Conservation (phyloP, 1,140 invertebrate species). For the Nasonia longicornis region DNA sequence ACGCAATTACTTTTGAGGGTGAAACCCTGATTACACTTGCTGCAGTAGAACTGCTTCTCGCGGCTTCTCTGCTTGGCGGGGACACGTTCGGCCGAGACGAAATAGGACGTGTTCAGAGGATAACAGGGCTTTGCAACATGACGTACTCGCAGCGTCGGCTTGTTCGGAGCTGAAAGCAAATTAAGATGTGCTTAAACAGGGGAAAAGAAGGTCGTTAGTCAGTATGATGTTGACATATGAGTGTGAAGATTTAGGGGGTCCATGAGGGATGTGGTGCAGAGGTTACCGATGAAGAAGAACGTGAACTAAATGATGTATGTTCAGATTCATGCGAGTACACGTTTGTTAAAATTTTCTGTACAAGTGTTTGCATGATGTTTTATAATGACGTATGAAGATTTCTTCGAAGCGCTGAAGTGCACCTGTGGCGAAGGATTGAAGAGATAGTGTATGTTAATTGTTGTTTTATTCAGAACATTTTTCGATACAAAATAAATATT, state of each 20-base stretch:
- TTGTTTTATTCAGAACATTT: neutral
- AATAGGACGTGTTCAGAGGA: neutral
- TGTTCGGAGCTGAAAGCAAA: neutral
- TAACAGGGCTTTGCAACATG: neutral
- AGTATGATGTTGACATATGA: too few species aligned
- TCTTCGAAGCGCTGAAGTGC: too few species aligned
- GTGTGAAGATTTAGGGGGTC: too few species aligned
- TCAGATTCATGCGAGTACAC: too few species aligned
- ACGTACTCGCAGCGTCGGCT: neutral
- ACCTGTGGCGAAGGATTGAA: too few species aligned
- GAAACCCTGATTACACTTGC: conserved; percentile 51
- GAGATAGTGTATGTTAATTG: neutral
- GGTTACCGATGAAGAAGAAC: too few species aligned
- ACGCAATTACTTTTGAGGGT: conserved; percentile 52
- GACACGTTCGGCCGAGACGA: neutral
- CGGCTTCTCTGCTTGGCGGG: neutral
- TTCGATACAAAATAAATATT: neutral
- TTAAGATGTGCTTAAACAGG: neutral
- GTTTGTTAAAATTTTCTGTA: too few species aligned
- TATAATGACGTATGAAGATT: too few species aligned
- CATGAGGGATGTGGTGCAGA: too few species aligned
- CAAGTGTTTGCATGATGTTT: too few species aligned
- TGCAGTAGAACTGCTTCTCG: conserved; percentile 46
- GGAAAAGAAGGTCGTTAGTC: too few species aligned
- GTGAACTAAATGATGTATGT: too few species aligned